Evolutionary conservation across 2,888 invertebrate species (phyloP).

Genomic region (Proisotoma minuta): DNA sequence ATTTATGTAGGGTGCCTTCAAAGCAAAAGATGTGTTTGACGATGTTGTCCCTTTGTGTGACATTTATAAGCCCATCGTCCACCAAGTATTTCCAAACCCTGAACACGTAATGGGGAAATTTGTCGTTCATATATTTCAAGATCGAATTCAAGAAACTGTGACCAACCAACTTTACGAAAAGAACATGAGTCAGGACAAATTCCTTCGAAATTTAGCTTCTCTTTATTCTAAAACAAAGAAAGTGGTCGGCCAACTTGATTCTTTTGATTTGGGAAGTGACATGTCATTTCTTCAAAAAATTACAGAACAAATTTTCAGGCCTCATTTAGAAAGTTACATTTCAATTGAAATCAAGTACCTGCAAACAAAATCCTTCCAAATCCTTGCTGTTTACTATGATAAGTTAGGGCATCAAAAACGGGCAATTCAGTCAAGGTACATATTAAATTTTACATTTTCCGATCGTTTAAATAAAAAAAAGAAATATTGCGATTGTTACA

Average conservation of each 20-base stretch:
- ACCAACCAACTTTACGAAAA: constrained; percentile 74
- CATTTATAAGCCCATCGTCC: constrained; percentile 75
- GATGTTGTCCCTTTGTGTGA: constrained; percentile 85
- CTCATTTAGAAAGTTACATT: constrained; percentile 72
- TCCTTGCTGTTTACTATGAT: constrained; percentile 81
- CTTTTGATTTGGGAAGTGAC: constrained; percentile 73
- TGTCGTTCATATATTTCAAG: constrained; percentile 88
- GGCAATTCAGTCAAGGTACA: constrained; percentile 38
- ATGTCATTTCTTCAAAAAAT: constrained; percentile 71
- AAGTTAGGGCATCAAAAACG: constrained; percentile 86
- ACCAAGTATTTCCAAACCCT: constrained; percentile 88
- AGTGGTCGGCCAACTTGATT: constrained; percentile 66
- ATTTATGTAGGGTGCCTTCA: constrained; percentile 67
- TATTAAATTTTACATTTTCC: too few species aligned
- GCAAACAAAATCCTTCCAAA: constrained; percentile 67
- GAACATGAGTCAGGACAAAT: constrained; percentile 60
- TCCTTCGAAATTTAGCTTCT: constrained; percentile 80
- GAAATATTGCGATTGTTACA: constrained; percentile 48
- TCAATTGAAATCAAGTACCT: constrained; percentile 71
- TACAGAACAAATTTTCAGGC: constrained; percentile 73
- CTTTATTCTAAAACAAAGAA: constrained; percentile 80
- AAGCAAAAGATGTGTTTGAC: constrained; percentile 82
- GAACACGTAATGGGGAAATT: constrained; percentile 98
- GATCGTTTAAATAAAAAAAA: constrained; percentile 7
- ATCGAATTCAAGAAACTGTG: constrained; percentile 66